Percentiles rank a stretch among this genome's conserved stretches.
Evolutionary conservation across 37 sponge, comb jelly and placozoan genomes (phyloP).

Genomic region (Haliclona indistincta): DNA sequence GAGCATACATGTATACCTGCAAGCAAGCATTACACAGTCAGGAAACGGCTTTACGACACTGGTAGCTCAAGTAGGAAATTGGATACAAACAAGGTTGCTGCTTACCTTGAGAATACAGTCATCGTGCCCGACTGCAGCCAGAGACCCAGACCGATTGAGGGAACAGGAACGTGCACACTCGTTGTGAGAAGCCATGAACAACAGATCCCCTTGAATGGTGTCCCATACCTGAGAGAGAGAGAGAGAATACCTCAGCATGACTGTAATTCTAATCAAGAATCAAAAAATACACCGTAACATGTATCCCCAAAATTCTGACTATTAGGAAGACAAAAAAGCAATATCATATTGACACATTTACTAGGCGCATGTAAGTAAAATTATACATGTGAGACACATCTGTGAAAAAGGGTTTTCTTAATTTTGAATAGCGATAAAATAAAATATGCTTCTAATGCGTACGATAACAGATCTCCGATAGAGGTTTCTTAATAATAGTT

Average conservation of each 20-base stretch:
- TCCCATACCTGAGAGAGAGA: constrained; percentile 43
- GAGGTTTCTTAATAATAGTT: no score
- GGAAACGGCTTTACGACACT: neutral
- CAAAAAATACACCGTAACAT: no score
- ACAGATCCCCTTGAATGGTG: neutral
- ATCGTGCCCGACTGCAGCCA: constrained; percentile 69
- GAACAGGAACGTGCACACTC: constrained; percentile 59
- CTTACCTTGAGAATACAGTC: constrained; percentile 63
- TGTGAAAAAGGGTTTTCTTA: no score
- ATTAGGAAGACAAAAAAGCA: no score
- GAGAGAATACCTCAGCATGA: neutral
- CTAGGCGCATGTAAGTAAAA: no score
- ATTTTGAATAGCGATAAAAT: no score
- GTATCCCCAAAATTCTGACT: no score
- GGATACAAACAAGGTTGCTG: neutral
- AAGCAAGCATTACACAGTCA: neutral
- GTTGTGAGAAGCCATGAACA: constrained; percentile 13
- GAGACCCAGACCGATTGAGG: constrained; percentile 37
- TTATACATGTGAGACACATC: no score
- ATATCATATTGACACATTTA: no score
- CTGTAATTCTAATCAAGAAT: no score
- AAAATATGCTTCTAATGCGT: no score
- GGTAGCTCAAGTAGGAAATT: neutral
- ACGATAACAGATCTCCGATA: no score
- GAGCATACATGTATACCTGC: neutral